Evolutionary conservation across 2,113 vertebrate genomes (phyloP).

Genomic region (Xenopus borealis): DNA sequence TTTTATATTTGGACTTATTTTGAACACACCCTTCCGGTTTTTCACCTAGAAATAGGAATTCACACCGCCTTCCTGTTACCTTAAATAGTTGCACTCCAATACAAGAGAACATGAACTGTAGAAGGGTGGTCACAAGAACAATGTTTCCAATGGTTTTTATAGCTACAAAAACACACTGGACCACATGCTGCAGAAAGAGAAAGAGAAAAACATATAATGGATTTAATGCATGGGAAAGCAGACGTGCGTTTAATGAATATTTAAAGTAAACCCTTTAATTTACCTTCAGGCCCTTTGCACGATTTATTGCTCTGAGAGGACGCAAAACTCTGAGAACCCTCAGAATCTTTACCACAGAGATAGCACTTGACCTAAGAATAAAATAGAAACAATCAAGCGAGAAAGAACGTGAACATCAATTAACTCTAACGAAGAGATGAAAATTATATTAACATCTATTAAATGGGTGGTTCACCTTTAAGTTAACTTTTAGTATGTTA

Average conservation of each 20-base stretch:
- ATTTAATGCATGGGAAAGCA: no score
- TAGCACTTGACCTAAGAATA: slow-evolving; percentile 78
- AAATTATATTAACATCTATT: no score
- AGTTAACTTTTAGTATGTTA: no score
- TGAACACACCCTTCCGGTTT: no score
- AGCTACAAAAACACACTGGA: slow-evolving; percentile 95
- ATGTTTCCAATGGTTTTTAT: slow-evolving; percentile 98
- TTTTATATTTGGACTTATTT: no score
- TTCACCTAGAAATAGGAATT: no score
- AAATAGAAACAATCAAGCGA: no score
- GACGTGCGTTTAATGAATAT: neutral
- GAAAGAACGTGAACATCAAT: no score
- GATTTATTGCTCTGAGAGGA: slow-evolving; percentile 92
- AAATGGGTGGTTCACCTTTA: no score
- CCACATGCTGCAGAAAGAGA: slow-evolving; percentile 80
- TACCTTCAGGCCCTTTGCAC: slow-evolving; percentile 97
- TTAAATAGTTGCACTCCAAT: slow-evolving; percentile 97
- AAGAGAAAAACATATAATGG: no score
- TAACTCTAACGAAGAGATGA: no score
- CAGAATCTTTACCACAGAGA: slow-evolving; percentile 97
- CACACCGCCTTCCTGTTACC: slow-evolving; percentile 59
- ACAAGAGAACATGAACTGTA: slow-evolving; percentile 97
- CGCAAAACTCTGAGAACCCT: slow-evolving; percentile 91
- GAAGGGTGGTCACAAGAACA: slow-evolving; percentile 86
- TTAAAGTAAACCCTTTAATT: neutral